These are phyloP conservation scores for Corythaeola cristata DNA, from an alignment of 2,113 vertebrate species.

Conservation along the genomic window DNA sequence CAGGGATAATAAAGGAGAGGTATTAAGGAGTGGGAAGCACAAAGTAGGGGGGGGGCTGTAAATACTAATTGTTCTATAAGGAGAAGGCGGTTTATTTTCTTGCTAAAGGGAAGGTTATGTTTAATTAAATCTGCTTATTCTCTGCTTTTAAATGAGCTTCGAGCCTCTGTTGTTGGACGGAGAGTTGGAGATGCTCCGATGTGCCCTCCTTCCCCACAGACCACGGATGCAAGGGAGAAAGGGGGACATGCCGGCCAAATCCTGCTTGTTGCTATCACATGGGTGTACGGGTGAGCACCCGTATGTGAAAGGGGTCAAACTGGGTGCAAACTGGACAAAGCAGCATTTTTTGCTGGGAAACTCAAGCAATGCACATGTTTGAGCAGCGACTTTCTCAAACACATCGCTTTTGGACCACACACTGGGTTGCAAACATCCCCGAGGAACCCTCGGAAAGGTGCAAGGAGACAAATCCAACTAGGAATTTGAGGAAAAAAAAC, in stretches of 20 bases:
- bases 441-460: background rate
- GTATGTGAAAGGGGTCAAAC: rapidly evolving
- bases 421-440: rapidly evolving
- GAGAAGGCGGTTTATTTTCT: constrained; percentile 35
- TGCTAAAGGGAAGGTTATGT: constrained; percentile 52
- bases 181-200: background rate
- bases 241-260: rapidly evolving
- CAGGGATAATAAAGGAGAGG: constrained; percentile 29
- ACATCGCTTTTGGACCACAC: rapidly evolving
- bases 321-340: background rate
- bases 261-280: rapidly evolving
- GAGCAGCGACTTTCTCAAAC: rapidly evolving
- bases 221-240: rapidly evolving
- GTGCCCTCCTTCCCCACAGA: background rate
- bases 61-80: constrained; percentile 61
- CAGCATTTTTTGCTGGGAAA: rapidly evolving
- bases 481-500: background rate
- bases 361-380: rapidly evolving
- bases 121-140: constrained; percentile 71
- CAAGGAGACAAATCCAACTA: rapidly evolving
- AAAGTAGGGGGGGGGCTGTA: background rate
- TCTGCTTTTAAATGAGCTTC: constrained; percentile 19
- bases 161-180: background rate
- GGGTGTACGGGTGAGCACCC: rapidly evolving
- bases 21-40: background rate